A percentile compares a stretch with the other conserved stretches of the same genome.
Conservation (phyloP, 2,888 invertebrate species). For the Lycocerus yunnanus region DNA sequence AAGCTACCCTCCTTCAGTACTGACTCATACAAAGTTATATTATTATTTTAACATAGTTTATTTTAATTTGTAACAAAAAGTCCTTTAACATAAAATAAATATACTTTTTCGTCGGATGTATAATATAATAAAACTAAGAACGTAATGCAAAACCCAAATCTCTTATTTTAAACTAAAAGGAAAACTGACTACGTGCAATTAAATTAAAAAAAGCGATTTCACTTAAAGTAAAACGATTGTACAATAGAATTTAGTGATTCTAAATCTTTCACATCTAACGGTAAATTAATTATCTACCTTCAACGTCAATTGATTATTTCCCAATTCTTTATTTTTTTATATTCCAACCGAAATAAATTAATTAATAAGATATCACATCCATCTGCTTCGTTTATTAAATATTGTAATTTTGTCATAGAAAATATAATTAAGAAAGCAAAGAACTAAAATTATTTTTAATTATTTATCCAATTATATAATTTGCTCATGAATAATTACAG, state of each 20-base stretch:
- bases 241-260: constrained; percentile 11
- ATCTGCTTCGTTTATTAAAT: background rate
- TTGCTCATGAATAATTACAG: no score
- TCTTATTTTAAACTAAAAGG: background rate
- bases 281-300: constrained; percentile 23
- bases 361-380: background rate
- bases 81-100: no score
- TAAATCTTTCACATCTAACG: constrained; percentile 9
- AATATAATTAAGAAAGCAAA: background rate
- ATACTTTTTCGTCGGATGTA: no score
- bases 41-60: no score
- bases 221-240: constrained; percentile 9
- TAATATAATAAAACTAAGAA: background rate
- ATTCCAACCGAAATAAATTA: constrained; percentile 17
- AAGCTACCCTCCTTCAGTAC: no score
- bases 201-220: constrained; percentile 1
- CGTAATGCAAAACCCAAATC: background rate
- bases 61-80: no score
- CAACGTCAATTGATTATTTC: constrained; percentile 22
- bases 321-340: constrained; percentile 19
- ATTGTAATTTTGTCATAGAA: background rate
- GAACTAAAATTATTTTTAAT: background rate
- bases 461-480: no score
- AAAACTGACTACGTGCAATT: background rate
- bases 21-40: no score